These are phyloP conservation scores for Magallana ariakensis DNA, from an alignment of 1,140 invertebrate genomes.

Conservation along the genomic window DNA sequence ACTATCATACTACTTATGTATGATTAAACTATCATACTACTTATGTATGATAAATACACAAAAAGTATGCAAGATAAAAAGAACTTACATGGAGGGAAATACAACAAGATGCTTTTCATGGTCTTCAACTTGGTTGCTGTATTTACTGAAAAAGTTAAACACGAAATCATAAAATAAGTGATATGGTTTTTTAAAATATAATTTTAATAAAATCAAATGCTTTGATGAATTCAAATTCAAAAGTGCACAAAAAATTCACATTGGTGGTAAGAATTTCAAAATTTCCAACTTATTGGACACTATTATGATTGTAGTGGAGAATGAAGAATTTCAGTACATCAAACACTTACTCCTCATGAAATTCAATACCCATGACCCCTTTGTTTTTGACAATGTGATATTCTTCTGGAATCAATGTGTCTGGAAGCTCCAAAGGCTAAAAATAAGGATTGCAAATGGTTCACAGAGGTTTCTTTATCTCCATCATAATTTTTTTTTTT, in stretches of 20 bases:
- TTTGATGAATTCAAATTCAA: no score
- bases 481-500: no score
- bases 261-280: no score
- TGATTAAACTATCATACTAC: no score
- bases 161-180: not conserved
- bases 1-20: no score
- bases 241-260: no score
- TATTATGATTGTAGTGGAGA: not conserved
- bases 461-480: no score
- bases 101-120: slow-evolving; percentile 79
- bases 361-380: slow-evolving; percentile 78
- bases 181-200: no score
- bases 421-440: slow-evolving; percentile 74
- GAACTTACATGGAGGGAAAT: slow-evolving; percentile 80
- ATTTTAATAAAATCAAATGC: no score
- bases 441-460: slow-evolving; percentile 8
- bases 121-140: slow-evolving; percentile 75
- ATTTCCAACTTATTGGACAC: not conserved
- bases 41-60: no score
- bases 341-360: slow-evolving; percentile 78
- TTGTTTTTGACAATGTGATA: slow-evolving; percentile 80
- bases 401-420: slow-evolving; percentile 78
- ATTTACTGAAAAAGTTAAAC: slow-evolving; percentile 73
- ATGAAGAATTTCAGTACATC: no score
- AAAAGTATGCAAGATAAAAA: not conserved